Evolutionary conservation across 2,797 vertebrate species (phyloP).

Genomic region (Kryptopterus vitreolus): DNA sequence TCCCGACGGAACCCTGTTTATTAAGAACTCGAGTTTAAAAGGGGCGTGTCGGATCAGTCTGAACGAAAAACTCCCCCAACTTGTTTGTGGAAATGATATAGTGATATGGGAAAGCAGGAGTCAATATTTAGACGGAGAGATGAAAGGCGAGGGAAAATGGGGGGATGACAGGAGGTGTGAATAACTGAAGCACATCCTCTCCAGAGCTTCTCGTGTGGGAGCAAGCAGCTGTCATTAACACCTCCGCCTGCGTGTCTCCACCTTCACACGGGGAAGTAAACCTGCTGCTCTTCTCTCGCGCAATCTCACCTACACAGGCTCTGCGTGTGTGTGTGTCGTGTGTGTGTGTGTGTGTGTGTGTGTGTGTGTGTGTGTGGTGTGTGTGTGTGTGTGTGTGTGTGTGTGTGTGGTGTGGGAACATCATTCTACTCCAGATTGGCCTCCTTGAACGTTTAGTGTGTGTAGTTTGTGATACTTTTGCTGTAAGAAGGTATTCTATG

Average conservation of each 20-base stretch:
- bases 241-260: slow-evolving; percentile 18
- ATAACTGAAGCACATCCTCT: slow-evolving; percentile 36
- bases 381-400: not conserved
- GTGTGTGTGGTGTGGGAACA: not conserved
- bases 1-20: too few species aligned
- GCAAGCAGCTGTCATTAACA: slow-evolving; percentile 36
- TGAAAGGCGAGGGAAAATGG: not conserved
- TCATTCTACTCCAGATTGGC: not conserved
- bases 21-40: too few species aligned
- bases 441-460: not conserved
- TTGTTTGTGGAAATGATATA: slow-evolving; percentile 27
- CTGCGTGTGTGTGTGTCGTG: not conserved
- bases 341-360: not conserved
- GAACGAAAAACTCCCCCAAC: slow-evolving; percentile 31
- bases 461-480: not conserved
- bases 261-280: slow-evolving; percentile 17
- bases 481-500: not conserved
- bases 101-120: not conserved
- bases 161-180: slow-evolving; percentile 38
- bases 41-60: slow-evolving; percentile 11
- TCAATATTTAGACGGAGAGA: slow-evolving; percentile 14
- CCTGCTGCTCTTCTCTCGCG: not conserved
- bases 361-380: slow-evolving; percentile 2
- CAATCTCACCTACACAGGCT: not conserved
- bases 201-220: slow-evolving; percentile 7